phyloP scores from a whole-genome alignment of 2,797 vertebrate genomes.

The Neosalanx taihuensis region DNA sequence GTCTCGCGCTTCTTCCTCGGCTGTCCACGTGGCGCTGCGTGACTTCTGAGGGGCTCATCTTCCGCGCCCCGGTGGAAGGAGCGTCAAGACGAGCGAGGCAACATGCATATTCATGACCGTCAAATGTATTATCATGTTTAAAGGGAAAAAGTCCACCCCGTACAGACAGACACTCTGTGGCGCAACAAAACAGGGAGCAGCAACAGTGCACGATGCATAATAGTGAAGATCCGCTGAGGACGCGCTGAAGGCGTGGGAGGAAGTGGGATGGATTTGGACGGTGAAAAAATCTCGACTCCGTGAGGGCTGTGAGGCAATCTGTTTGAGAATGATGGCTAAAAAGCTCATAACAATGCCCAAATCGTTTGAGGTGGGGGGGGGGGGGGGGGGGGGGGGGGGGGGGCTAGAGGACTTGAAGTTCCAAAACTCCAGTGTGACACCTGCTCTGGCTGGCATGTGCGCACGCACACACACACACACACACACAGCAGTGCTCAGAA shows the following conservation, averaged over 20 bases:
- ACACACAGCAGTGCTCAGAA: neutral
- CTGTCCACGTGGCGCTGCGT: too few relatives aligned
- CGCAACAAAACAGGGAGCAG: constrained; percentile 4
- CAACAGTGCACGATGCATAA: constrained; percentile 9
- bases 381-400: constrained; percentile 4
- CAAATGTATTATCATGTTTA: constrained; percentile 48
- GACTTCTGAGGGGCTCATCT: constrained; percentile 17
- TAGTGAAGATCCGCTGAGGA: neutral
- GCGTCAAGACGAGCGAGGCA: constrained; percentile 16
- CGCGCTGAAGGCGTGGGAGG: constrained; percentile 28
- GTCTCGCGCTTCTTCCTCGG: constrained; percentile 25
- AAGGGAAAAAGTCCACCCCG: constrained; percentile 12
- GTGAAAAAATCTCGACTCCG: constrained; percentile 28
- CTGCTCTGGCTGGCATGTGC: constrained; percentile 27
- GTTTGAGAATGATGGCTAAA: constrained; percentile 47
- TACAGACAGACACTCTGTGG: constrained; percentile 6
- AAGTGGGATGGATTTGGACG: constrained; percentile 30
- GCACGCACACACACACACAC: constrained; percentile 7
- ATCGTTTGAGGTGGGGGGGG: neutral
- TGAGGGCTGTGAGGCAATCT: constrained; percentile 36
- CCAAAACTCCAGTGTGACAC: constrained; percentile 59
- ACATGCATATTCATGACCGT: constrained; percentile 47
- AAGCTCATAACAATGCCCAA: constrained; percentile 29
- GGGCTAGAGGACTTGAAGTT: constrained; percentile 33
- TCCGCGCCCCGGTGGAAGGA: constrained; percentile 25